Base-by-base conservation (phyloP, 2,888 invertebrate genomes). In the Lasioglossum oenotherae region DNA sequence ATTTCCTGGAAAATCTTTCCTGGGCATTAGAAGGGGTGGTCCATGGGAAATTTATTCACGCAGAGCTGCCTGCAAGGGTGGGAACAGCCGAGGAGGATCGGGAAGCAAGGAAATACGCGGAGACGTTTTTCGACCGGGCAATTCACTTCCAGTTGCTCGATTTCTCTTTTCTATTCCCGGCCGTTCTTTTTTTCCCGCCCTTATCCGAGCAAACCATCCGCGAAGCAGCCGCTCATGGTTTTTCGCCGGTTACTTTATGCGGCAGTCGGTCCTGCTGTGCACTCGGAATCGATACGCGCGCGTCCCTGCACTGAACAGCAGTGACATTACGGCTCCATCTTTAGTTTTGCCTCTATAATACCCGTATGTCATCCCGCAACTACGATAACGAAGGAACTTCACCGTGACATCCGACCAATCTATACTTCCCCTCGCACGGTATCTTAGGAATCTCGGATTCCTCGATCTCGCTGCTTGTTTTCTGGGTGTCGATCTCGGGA, bases 111-210 rank as follows among this genome's bases (percentile, higher is more conserved):
- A 81, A 85, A 88, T 87, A 83, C 81, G 73, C 53, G 74, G 69
- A 81, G 76, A 84, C 81, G 80, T 87, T 88, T 81, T 84, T 87
- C 71, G 79, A 80, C 69, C 74, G 74, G 57, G 38, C 82, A 81
- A 88, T 88, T 86, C 84, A 69, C 88, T 86, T 86, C 88, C 82
- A 83, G 80, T 80, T 81, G 79, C 82, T 88, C 88, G 84, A 88
- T 83, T 85, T 87, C 83, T 87, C 78, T 74, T 85, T 46, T 78
- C 75, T 73, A 46, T 86, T 82, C 81, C 73, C 14, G 31, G 27
- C 79, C 64, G 31, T 31, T 16, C 31, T 49, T 81, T 80, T 64
- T 81, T 78, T 81, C 67, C 67, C 74, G 57, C 74, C 38, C 31
- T 76, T 67, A 84, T 74, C 67, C 84, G 76, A 46, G 81, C 73